Percentiles rank a stretch among this genome's conserved stretches.
These are phyloP conservation scores for Dunckerocampus dactyliophorus DNA, from an alignment of 2,113 vertebrate species.

Conservation along the genomic window DNA sequence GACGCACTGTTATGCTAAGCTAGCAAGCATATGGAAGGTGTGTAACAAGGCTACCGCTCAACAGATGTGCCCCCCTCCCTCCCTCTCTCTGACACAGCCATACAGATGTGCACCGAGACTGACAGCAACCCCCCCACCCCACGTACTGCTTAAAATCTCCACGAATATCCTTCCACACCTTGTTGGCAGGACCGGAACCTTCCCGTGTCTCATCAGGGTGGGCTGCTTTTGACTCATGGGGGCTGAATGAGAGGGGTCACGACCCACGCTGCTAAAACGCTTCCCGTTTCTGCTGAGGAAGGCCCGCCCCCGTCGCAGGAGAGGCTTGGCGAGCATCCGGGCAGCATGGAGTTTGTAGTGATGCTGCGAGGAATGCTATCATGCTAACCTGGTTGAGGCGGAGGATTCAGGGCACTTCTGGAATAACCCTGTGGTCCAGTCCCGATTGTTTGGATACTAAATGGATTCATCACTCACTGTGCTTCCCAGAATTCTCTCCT, in stretches of 20 bases:
- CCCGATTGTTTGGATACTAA: too few species aligned
- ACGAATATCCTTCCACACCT: constrained; percentile 63
- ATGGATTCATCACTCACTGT: too few species aligned
- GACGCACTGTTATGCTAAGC: background rate
- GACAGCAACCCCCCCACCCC: constrained; percentile 1
- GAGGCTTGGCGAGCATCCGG: constrained; percentile 25
- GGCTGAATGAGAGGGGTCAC: constrained; percentile 61
- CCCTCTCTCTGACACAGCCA: constrained; percentile 32
- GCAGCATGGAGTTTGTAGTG: constrained; percentile 44
- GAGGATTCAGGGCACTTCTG: constrained; percentile 20
- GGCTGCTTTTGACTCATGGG: constrained; percentile 68
- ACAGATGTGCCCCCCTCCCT: constrained; percentile 70
- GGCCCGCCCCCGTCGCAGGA: constrained; percentile 58
- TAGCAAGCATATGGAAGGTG: constrained; percentile 66
- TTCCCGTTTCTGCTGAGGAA: constrained; percentile 73
- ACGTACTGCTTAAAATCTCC: background rate
- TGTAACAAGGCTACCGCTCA: constrained; percentile 59
- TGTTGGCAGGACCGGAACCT: constrained; percentile 70
- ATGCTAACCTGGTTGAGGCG: constrained; percentile 33
- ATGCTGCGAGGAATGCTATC: constrained; percentile 44
- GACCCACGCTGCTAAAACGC: constrained; percentile 62
- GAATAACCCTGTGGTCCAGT: too few species aligned
- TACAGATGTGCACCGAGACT: constrained; percentile 35
- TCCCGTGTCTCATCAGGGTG: constrained; percentile 69
- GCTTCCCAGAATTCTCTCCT: too few species aligned